Evolutionary conservation across 2,113 vertebrate species (phyloP).

Genomic region (Xenopus tropicalis): UCB_Xtro_10.0 CM004444.2:180633501-180634000

Average conservation of each 20-base stretch:
- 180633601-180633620: conserved; percentile 47
- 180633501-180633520: conserved; percentile 61
- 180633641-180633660: conserved; percentile 46
- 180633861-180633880: conserved; percentile 10
- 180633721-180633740: conserved; percentile 67
- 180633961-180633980: background rate
- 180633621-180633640: conserved; percentile 54
- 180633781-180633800: background rate
- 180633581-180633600: conserved; percentile 53
- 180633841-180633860: conserved; percentile 10
- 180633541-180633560: conserved; percentile 47
- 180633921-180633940: background rate
- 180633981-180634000: conserved; percentile 1
- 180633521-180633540: conserved; percentile 49
- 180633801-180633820: background rate
- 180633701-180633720: conserved; percentile 64
- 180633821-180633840: background rate
- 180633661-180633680: conserved; percentile 47
- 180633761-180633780: conserved; percentile 24
- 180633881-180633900: background rate
- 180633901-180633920: background rate
- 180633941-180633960: conserved; percentile 32
- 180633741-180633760: conserved; percentile 59
- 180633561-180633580: conserved; percentile 53
- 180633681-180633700: conserved; percentile 58